phyloP scores from a whole-genome alignment of 2,888 invertebrate species.

The Lasioglossum pauxillum region DNA sequence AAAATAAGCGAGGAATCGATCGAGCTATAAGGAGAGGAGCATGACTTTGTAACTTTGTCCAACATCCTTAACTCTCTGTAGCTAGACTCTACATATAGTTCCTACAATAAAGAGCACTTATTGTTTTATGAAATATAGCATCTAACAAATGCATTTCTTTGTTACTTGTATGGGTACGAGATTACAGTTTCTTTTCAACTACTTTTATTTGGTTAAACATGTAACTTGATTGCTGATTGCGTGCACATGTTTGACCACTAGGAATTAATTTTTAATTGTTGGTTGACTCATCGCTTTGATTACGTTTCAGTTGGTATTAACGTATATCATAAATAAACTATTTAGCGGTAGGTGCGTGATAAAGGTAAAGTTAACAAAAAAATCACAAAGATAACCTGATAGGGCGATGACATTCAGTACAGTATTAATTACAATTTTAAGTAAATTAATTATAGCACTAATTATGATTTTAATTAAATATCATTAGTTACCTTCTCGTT shows the following conservation, averaged over 20 bases:
- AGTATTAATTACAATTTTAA: background rate
- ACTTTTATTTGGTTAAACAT: background rate
- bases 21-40: background rate
- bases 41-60: constrained; percentile 6
- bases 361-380: background rate
- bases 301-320: no score
- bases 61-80: background rate
- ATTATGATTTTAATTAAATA: background rate
- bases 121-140: background rate
- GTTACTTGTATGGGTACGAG: background rate
- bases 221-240: background rate
- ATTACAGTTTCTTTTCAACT: background rate
- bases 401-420: background rate
- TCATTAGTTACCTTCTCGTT: background rate
- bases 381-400: background rate
- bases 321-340: no score
- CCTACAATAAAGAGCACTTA: background rate
- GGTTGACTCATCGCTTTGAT: background rate
- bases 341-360: no score
- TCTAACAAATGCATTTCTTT: background rate
- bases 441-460: background rate
- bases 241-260: background rate
- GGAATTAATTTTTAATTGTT: background rate
- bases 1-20: constrained; percentile 5
- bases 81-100: background rate